Evolutionary conservation across 2,888 invertebrate species (phyloP).

Genomic region (Palloptera scutellata): DNA sequence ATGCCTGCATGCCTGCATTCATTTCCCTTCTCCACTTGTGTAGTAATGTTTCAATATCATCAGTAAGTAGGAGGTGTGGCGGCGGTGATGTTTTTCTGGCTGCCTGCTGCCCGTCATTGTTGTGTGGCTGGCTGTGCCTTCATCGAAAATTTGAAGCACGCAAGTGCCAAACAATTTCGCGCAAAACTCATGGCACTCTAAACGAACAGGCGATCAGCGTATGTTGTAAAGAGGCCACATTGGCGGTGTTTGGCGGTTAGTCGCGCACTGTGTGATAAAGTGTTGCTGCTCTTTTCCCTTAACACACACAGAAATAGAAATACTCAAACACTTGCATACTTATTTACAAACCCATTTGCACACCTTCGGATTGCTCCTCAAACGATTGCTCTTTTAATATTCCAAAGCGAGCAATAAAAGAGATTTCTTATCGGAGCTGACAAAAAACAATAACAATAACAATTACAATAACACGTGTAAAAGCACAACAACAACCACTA

Average conservation of each 20-base stretch:
- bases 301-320: too few species aligned
- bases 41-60: background rate
- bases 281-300: constrained; percentile 11
- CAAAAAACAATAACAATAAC: too few species aligned
- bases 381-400: too few species aligned
- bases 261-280: background rate
- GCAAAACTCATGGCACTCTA: constrained; percentile 64
- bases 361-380: too few species aligned
- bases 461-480: too few species aligned
- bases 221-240: constrained; percentile 36
- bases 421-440: too few species aligned
- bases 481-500: too few species aligned
- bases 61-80: too few species aligned
- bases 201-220: constrained; percentile 56
- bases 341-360: too few species aligned
- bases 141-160: constrained; percentile 24
- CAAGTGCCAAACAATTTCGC: constrained; percentile 55
- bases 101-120: background rate
- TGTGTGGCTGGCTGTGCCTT: constrained; percentile 1
- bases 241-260: constrained; percentile 24
- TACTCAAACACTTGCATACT: too few species aligned
- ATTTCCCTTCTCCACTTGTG: constrained; percentile 8
- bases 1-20: background rate
- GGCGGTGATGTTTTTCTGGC: background rate
- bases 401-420: too few species aligned